These are phyloP conservation scores for Saturnia pavonia DNA, from an alignment of 2,888 invertebrate species.

Conservation along the genomic window DNA sequence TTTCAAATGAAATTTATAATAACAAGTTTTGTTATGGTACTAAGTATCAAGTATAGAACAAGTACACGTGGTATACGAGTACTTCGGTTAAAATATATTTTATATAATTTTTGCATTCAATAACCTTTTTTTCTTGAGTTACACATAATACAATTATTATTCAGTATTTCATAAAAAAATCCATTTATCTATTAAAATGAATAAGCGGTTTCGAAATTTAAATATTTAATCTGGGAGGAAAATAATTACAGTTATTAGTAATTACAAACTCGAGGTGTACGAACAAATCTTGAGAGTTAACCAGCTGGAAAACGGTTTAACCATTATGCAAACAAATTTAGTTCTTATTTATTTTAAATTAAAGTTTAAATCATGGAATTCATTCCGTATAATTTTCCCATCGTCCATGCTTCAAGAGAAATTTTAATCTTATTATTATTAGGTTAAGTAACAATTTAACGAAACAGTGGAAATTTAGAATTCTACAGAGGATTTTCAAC, in stretches of 20 bases:
- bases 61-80: too few species aligned
- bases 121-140: background rate
- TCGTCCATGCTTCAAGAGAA: constrained; percentile 38
- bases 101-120: background rate
- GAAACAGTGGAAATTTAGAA: constrained; percentile 31
- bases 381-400: constrained; percentile 44
- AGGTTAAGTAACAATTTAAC: constrained; percentile 53
- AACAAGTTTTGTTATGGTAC: too few species aligned
- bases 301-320: constrained; percentile 51
- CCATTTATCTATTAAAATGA: constrained; percentile 35
- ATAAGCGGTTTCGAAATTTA: constrained; percentile 41
- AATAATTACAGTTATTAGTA: constrained; percentile 66
- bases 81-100: background rate
- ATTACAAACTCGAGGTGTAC: constrained; percentile 61
- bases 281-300: constrained; percentile 59
- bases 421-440: constrained; percentile 47
- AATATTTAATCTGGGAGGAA: constrained; percentile 44
- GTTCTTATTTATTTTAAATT: constrained; percentile 37
- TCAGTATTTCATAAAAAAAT: constrained; percentile 24
- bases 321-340: constrained; percentile 39
- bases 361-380: constrained; percentile 50
- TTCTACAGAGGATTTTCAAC: constrained; percentile 46
- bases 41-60: too few species aligned
- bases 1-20: background rate
- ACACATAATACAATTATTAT: background rate